A percentile compares a stretch with the other conserved stretches of the same genome.
Evolutionary conservation across 1,140 invertebrate species (phyloP).

Genomic region (Procambarus clarkii): DNA sequence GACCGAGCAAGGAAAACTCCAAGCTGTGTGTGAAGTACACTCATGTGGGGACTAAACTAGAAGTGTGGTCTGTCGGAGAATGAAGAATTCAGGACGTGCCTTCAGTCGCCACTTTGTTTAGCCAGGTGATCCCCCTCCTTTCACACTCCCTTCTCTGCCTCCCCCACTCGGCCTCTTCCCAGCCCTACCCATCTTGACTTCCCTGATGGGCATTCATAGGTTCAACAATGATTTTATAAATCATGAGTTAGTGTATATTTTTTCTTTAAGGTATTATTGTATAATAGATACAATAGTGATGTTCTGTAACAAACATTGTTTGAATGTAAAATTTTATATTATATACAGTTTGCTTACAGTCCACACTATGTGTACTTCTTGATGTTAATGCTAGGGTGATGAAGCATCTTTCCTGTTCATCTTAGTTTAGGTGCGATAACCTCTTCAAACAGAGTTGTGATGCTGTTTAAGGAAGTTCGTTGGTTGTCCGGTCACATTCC

Average conservation of each 20-base stretch:
- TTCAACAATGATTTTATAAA: conserved; percentile 27
- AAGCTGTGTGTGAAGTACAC: background rate
- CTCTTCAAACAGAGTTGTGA: conserved; percentile 66
- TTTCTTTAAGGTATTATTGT: conserved; percentile 27
- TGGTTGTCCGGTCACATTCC: conserved; percentile 69
- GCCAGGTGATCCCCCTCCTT: conserved; percentile 63
- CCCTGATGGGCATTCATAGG: conserved; percentile 48
- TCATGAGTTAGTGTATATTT: conserved; percentile 39
- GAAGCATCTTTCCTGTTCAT: conserved; percentile 41
- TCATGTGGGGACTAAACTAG: background rate
- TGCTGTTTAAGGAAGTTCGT: conserved; percentile 64
- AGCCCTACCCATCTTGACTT: conserved; percentile 42
- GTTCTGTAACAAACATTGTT: conserved; percentile 15
- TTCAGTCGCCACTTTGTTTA: conserved; percentile 48
- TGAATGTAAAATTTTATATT: conserved; percentile 40
- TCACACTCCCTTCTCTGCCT: conserved; percentile 40
- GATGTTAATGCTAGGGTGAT: conserved; percentile 41
- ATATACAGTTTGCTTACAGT: conserved; percentile 41
- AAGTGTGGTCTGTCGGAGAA: background rate
- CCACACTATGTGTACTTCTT: conserved; percentile 25
- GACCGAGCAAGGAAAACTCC: conserved; percentile 16
- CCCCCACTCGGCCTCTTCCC: conserved; percentile 45
- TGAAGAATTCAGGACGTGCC: conserved; percentile 13
- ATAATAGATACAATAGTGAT: conserved; percentile 3
- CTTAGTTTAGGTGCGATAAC: conserved; percentile 62